Conservation (phyloP, 2,797 vertebrate genomes). For the Cyclura pinguis region DNA sequence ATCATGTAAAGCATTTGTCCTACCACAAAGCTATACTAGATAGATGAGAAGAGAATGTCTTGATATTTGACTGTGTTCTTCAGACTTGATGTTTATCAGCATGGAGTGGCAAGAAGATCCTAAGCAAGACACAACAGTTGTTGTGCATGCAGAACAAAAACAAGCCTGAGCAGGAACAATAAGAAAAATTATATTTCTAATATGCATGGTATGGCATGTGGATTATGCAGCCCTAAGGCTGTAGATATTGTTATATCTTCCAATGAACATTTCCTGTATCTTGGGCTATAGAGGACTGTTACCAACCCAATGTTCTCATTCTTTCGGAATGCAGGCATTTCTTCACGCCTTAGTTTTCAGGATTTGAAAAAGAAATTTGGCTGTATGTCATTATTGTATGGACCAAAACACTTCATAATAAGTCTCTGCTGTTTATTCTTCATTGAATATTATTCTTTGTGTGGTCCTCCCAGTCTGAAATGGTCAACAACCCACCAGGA, state of each 20-base stretch:
- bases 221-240: conserved; percentile 6
- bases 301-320: conserved; percentile 1
- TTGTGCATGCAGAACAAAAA: neutral
- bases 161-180: neutral
- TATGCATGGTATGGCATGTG: neutral
- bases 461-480: neutral
- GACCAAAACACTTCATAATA: neutral
- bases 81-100: neutral
- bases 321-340: conserved; percentile 4
- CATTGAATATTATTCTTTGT: neutral
- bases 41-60: neutral
- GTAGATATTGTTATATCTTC: neutral
- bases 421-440: neutral
- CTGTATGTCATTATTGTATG: neutral
- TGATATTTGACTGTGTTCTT: neutral
- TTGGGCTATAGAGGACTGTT: neutral
- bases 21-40: neutral
- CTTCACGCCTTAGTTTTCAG: conserved; percentile 17
- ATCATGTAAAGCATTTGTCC: neutral
- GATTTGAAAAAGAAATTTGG: conserved; percentile 20
- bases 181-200: conserved; percentile 17
- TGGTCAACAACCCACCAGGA: neutral
- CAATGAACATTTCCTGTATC: neutral
- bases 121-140: neutral
- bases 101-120: neutral